These are phyloP conservation scores for Bolborhynchus lineola DNA, from an alignment of 2,113 vertebrate genomes.

Conservation along the genomic window DNA sequence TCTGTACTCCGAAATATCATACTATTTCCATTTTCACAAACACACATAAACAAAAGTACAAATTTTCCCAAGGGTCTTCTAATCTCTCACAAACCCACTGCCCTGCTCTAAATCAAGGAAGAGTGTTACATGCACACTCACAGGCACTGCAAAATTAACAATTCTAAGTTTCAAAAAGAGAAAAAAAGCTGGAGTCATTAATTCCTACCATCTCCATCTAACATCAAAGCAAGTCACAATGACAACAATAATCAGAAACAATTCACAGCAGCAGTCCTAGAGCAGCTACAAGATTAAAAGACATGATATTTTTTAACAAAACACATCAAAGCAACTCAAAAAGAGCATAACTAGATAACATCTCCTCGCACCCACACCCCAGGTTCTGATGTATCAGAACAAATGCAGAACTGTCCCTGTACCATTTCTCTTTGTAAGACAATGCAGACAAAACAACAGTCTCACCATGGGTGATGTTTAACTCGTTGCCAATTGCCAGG, in stretches of 20 bases:
- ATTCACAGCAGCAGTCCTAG: neutral
- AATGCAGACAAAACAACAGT: neutral
- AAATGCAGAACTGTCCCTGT: neutral
- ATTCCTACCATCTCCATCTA: neutral
- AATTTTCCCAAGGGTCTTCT: neutral
- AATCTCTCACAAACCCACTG: neutral
- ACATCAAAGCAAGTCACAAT: neutral
- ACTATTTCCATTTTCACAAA: neutral
- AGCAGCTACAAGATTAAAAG: neutral
- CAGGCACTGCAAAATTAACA: neutral
- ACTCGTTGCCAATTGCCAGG: conserved; percentile 90
- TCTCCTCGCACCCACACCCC: neutral
- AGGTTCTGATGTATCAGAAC: neutral
- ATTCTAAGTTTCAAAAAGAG: neutral
- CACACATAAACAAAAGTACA: neutral
- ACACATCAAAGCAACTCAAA: neutral
- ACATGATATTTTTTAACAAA: neutral
- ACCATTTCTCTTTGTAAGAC: neutral
- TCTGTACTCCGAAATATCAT: neutral
- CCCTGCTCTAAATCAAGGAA: neutral
- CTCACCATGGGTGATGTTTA: conserved; percentile 93
- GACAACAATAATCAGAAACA: neutral
- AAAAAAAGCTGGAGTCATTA: neutral
- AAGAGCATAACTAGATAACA: neutral
- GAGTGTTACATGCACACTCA: neutral